Evolutionary conservation across 35 echinoderm and acorn worm genomes (phyloP).

Genomic region (Holothuria glaberrima): DNA sequence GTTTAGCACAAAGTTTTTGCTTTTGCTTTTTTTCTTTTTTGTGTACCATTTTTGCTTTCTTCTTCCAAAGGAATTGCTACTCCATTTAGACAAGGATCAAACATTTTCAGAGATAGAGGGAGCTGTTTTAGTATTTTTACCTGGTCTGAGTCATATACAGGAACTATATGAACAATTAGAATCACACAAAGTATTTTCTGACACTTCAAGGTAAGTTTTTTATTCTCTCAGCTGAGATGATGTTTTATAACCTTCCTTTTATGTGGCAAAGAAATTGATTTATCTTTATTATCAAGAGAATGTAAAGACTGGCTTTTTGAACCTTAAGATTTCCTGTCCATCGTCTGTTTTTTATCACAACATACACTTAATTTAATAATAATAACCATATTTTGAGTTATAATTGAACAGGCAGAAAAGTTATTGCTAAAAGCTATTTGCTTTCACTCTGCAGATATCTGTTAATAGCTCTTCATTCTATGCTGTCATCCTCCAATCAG

Average conservation of each 20-base stretch:
- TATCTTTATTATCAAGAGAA: too few relatives aligned
- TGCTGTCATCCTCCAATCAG: slow-evolving; percentile 92
- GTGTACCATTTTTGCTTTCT: neutral
- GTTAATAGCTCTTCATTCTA: slow-evolving; percentile 83
- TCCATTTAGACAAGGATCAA: slow-evolving; percentile 68
- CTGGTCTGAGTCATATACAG: slow-evolving; percentile 89
- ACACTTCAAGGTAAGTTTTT: slow-evolving; percentile 52
- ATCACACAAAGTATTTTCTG: slow-evolving; percentile 82
- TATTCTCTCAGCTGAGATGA: too few relatives aligned
- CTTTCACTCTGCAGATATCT: slow-evolving; percentile 61
- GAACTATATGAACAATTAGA: slow-evolving; percentile 89
- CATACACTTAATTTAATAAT: too few relatives aligned
- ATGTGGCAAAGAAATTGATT: too few relatives aligned
- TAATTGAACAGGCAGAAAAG: too few relatives aligned
- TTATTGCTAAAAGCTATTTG: too few relatives aligned
- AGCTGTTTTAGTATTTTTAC: slow-evolving; percentile 90
- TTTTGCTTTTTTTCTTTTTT: neutral
- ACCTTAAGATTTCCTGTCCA: too few relatives aligned
- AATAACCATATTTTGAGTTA: too few relatives aligned
- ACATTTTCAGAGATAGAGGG: slow-evolving; percentile 71
- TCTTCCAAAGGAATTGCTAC: slow-evolving; percentile 79
- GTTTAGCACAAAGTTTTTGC: neutral
- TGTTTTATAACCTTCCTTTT: too few relatives aligned
- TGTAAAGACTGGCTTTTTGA: too few relatives aligned
- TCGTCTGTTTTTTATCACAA: too few relatives aligned